These are phyloP conservation scores for Peromyscus leucopus DNA, from an alignment of 2,113 vertebrate species.

Conservation along the genomic window DNA sequence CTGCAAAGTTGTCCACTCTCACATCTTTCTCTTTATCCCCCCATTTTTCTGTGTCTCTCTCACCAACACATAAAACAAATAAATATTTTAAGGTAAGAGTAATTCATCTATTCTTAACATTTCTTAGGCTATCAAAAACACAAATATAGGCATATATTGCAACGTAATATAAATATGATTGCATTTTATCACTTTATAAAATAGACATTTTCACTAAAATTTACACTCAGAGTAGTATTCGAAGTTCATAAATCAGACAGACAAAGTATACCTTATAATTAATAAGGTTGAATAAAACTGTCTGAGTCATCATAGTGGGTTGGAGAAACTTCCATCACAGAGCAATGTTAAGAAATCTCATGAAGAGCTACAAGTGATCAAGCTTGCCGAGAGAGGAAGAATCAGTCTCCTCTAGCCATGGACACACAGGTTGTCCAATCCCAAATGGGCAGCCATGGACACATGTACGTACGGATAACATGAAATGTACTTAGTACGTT, in stretches of 20 bases:
- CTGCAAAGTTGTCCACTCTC: neutral
- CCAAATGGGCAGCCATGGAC: neutral
- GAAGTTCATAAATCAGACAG: constrained; percentile 18
- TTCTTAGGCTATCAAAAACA: neutral
- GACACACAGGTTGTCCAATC: too few relatives aligned
- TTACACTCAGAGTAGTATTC: constrained; percentile 3
- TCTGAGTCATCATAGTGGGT: neutral
- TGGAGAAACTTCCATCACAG: constrained; percentile 22
- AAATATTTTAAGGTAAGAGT: neutral
- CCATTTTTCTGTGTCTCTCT: neutral
- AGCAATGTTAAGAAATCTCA: neutral
- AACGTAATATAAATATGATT: constrained; percentile 1
- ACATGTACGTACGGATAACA: too few relatives aligned
- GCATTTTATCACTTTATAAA: constrained; percentile 23
- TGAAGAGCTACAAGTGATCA: neutral
- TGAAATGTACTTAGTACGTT: neutral
- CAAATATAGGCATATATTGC: neutral
- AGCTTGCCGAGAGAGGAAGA: neutral
- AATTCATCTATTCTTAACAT: neutral
- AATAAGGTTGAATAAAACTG: neutral
- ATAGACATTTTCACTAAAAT: constrained; percentile 3
- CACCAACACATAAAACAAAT: neutral
- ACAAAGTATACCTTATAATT: neutral
- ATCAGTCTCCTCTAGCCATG: neutral
- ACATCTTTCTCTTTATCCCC: neutral